phyloP scores from a whole-genome alignment of 2,888 invertebrate species.

The Lithosia quadra region DNA sequence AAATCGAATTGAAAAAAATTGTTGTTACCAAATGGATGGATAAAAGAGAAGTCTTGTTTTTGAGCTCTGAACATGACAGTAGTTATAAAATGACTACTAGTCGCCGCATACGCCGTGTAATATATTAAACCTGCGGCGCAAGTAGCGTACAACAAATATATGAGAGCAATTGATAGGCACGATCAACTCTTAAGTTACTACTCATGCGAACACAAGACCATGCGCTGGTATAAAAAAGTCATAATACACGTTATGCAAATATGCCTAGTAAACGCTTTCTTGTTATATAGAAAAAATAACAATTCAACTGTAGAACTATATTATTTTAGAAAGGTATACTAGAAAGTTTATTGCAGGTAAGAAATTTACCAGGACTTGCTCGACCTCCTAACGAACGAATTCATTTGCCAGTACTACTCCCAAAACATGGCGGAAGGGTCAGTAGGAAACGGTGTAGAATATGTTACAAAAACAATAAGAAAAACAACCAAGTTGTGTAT shows the following conservation, averaged over 20 bases:
- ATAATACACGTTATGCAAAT: slow-evolving; percentile 39
- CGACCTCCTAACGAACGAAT: slow-evolving; percentile 12
- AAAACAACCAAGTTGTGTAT: slow-evolving; percentile 27
- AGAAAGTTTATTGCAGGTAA: neutral
- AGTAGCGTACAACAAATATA: slow-evolving; percentile 15
- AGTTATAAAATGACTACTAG: slow-evolving; percentile 23
- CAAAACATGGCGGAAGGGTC: slow-evolving; percentile 19
- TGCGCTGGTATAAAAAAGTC: slow-evolving; percentile 43
- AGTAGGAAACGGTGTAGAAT: slow-evolving; percentile 26
- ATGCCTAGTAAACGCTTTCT: slow-evolving; percentile 34
- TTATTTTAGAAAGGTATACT: too few relatives aligned
- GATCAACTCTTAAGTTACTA: slow-evolving; percentile 32
- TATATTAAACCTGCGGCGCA: too few relatives aligned
- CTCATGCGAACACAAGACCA: slow-evolving; percentile 36
- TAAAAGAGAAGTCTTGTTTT: slow-evolving; percentile 53
- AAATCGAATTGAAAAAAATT: too few relatives aligned
- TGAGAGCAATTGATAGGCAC: slow-evolving; percentile 29
- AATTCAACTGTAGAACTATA: slow-evolving; percentile 23
- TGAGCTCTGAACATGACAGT: slow-evolving; percentile 26
- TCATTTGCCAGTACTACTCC: slow-evolving; percentile 20
- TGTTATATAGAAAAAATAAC: slow-evolving; percentile 29
- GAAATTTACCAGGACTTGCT: slow-evolving; percentile 18
- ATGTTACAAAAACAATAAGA: slow-evolving; percentile 25
- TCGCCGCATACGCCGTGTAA: slow-evolving; percentile 24
- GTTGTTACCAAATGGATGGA: slow-evolving; percentile 42